These are phyloP conservation scores for Psix sp. DNA, from an alignment of 1,140 invertebrate species.

Conservation along the genomic window DNA sequence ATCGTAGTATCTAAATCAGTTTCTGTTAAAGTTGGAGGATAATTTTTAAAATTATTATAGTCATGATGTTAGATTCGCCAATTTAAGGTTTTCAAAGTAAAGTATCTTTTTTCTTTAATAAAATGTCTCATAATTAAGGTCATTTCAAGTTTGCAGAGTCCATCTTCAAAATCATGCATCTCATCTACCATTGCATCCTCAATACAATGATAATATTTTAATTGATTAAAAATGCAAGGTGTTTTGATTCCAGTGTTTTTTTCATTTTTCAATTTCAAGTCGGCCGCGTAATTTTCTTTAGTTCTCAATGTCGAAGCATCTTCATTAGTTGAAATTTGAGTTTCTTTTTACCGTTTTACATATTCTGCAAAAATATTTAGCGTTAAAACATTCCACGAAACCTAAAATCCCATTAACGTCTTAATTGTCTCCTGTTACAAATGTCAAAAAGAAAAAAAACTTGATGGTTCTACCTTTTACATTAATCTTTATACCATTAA, in stretches of 20 bases:
- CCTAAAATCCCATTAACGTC: slow-evolving; percentile 50
- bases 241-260: slow-evolving; percentile 32
- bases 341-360: slow-evolving; percentile 45
- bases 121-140: slow-evolving; percentile 7
- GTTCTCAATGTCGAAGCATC: slow-evolving; percentile 12
- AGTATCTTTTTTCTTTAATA: too few relatives aligned
- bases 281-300: slow-evolving; percentile 13
- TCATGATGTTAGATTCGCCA: slow-evolving; percentile 9
- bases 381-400: slow-evolving; percentile 49
- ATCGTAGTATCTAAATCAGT: slow-evolving; percentile 13
- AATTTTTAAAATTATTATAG: slow-evolving; percentile 21
- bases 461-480: slow-evolving; percentile 23
- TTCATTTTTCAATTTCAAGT: slow-evolving; percentile 3
- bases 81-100: slow-evolving; percentile 15
- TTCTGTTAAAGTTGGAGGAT: slow-evolving; percentile 2
- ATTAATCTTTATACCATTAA: slow-evolving; percentile 37
- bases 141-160: slow-evolving; percentile 21
- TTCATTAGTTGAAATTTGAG: slow-evolving; percentile 16
- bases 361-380: slow-evolving; percentile 54
- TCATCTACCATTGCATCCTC: slow-evolving; percentile 14
- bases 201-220: not conserved
- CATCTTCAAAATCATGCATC: slow-evolving; percentile 26
- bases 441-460: slow-evolving; percentile 48
- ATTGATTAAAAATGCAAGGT: slow-evolving; percentile 22
- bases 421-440: slow-evolving; percentile 59